Evolutionary conservation across 2,113 vertebrate genomes (phyloP).

Genomic region (Cyanoramphus novaezelandiae): DNA sequence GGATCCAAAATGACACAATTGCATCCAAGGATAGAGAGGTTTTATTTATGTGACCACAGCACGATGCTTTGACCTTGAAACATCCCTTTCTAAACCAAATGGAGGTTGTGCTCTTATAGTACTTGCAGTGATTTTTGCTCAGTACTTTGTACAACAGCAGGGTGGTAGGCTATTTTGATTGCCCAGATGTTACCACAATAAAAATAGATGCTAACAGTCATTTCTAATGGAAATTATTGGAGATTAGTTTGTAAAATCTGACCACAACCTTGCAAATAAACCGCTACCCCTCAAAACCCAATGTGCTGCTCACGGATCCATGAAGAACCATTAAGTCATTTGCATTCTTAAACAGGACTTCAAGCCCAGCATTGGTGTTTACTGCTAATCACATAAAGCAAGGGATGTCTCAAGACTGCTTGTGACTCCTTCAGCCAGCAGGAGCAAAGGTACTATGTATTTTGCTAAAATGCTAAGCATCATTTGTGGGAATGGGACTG

Average conservation of each 20-base stretch:
- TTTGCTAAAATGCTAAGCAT: background rate
- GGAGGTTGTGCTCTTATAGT: background rate
- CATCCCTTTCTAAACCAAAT: background rate
- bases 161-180: background rate
- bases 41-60: background rate
- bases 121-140: background rate
- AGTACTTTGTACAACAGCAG: rapidly evolving
- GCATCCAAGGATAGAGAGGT: background rate
- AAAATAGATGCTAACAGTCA: background rate
- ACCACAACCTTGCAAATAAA: background rate
- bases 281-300: background rate
- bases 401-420: background rate
- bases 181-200: background rate
- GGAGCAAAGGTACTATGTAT: background rate
- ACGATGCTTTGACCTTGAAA: background rate
- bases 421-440: background rate
- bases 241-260: background rate
- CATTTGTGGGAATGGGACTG: background rate
- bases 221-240: background rate
- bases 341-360: background rate
- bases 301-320: background rate
- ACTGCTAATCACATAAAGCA: background rate
- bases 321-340: background rate
- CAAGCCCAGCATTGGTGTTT: background rate
- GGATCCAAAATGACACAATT: background rate